Base-by-base conservation (phyloP, 2,797 vertebrate genomes). In the Acrossocheilus fasciatus region DNA sequence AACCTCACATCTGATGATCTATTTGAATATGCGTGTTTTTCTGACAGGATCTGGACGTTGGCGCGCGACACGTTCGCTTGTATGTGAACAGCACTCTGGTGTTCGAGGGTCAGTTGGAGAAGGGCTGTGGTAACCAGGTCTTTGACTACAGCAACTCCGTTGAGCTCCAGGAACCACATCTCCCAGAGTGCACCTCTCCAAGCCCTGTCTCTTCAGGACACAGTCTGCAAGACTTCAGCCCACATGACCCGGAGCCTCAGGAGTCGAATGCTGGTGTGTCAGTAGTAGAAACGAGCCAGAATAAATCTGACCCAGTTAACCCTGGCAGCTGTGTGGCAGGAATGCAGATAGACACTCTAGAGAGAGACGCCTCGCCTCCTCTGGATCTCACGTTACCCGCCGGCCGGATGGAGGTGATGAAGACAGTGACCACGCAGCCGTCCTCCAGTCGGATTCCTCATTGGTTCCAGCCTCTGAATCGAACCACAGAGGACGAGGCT, bases 31-130 rank as follows among this genome's bases (percentile, higher is more conserved):
- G 14, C 26, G 6, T 86, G 43, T 85, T 43, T 34, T 47, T 10
- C 59, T 11, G 5, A 5, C 87, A 99, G 98, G 96, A 97, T 70
- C 95, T 98, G 77, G 95, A 97, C 72, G 82, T 97, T 8, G 97
- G 97, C 79, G 98, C 95, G 15, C 96, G 94, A 70, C 94, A 96
- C 2, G 93, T 99, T 89, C 97, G 96, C 91, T 86, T 99, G 30
- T 99, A 99, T 41, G 90, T 98, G 36, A 96, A 98, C 93, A 95
- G 97, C 92, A 96, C 92, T 0, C 91, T 98, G 88, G 93, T 97
- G 80, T 99, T 98, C 89, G 96, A 98, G 69, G 97, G 97, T 0
- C 92, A 96, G 82, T 93, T 99, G 91, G 94, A 95, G 87, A 97
- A 94, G 92, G 97, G 97, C 85, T 95, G 94, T 4, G 97, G 95